Conservation (phyloP, 2,797 vertebrate genomes). For the Rhinichthys osculus region DNA sequence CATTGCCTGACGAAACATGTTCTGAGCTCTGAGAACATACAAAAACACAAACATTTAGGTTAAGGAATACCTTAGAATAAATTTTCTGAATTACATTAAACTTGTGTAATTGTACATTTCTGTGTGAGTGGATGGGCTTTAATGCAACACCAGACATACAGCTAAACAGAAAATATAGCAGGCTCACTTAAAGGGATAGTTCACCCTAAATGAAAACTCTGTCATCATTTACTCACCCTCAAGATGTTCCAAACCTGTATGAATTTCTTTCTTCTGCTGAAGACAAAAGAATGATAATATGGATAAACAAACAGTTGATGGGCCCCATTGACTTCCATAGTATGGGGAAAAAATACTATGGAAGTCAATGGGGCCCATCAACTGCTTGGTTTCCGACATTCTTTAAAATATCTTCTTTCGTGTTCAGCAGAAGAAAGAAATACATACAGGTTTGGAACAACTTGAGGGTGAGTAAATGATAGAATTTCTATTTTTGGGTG, state of each 20-base stretch:
- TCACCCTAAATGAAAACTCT: neutral
- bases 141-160: neutral
- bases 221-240: neutral
- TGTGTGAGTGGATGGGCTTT: neutral
- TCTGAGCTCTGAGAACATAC: constrained; percentile 86
- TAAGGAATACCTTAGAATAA: neutral
- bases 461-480: neutral
- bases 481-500: neutral
- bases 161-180: neutral
- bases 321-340: neutral
- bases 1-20: constrained; percentile 97
- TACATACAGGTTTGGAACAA: neutral
- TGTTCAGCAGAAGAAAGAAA: neutral
- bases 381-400: neutral
- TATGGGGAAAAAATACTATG: neutral
- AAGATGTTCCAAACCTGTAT: neutral
- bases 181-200: neutral
- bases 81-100: neutral
- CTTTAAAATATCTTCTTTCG: neutral
- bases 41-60: constrained; percentile 59
- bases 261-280: neutral
- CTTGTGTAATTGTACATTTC: neutral
- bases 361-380: neutral
- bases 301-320: neutral
- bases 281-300: neutral